Evolutionary conservation across 2,888 invertebrate genomes (phyloP).

Genomic region (Rhagium mordax): DNA sequence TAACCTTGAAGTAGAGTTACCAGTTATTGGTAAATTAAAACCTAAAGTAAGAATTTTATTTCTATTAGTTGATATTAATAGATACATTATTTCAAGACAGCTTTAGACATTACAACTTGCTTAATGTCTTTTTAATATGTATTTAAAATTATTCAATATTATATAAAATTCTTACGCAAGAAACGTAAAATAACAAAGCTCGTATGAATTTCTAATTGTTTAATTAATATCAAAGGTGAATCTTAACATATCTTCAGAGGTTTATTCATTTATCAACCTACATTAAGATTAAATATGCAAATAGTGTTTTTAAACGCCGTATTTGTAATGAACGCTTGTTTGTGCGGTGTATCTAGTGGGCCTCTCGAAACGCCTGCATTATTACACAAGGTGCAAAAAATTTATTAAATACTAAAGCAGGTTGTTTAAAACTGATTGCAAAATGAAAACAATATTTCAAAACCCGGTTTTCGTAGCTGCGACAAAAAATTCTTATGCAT

Average conservation of each 20-base stretch:
- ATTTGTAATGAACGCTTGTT: neutral
- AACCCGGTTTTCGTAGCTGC: neutral
- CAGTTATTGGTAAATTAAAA: too few species aligned
- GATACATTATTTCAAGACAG: too few species aligned
- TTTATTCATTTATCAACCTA: too few species aligned
- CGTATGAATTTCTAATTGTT: slow-evolving; percentile 2
- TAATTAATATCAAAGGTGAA: slow-evolving; percentile 15
- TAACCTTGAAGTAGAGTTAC: too few species aligned
- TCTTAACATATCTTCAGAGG: neutral
- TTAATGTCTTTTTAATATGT: neutral
- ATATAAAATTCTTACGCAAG: neutral
- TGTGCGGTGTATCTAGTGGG: too few species aligned
- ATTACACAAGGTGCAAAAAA: neutral
- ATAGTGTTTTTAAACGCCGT: neutral
- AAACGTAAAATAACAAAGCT: neutral
- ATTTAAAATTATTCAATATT: neutral
- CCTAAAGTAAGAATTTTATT: too few species aligned
- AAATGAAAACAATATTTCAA: neutral
- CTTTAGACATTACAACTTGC: too few species aligned
- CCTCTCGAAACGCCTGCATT: neutral
- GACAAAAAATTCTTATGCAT: neutral
- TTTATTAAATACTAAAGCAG: neutral
- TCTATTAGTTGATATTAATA: too few species aligned
- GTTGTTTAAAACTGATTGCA: neutral
- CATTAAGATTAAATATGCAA: neutral